Base-by-base conservation (phyloP, 2,113 vertebrate genomes). In the Actinemys pallida region DNA sequence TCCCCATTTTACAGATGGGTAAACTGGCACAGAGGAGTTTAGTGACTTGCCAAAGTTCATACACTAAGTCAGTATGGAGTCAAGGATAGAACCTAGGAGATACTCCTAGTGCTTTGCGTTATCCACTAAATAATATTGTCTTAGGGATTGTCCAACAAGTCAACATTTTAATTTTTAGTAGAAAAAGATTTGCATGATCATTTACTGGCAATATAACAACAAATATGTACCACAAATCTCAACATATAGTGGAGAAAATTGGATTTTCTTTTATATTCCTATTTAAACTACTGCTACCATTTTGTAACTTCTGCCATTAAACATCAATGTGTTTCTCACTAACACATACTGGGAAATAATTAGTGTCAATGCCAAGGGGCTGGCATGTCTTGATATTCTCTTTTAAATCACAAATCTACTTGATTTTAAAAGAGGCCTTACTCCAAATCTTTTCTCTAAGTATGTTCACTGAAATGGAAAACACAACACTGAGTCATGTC, bases 31-130 rank as follows among this genome's bases (percentile, higher is more conserved):
- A 91, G 47, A 86, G 35, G 72, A 79, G 50, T 72, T 87, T 88
- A 42, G 87, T 91, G 86, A 83, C 22, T 45, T 4, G 0, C 57
- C 17, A 85, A 29, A 81, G 14, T 83, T 89, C 85, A 62, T 52
- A 84, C 95, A 83, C 12, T 86, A 8, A 25, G 25, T 49, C 50
- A 82, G 31, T 29, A 42, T 14, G 9, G n/a, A 88, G 53, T 65
- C 53, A 93, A n/a, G 92, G 86, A 88, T 19, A 72, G 29, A 88
- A 88, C 47, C 79, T 84, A 91, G 86, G 84, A 83, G 92, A 54
- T 19, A 84, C 87, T 35, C 90, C 69, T 56, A 90, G 78, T 81
- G 17, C 49, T 87, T n/a, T 95, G 29, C 29, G 20, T 91, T 52
- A 78, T 50, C 25, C 25, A 35, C 87, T 83, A 83, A 13, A 27